Conservation (phyloP, 2,113 vertebrate genomes). For the Elaphurus davidianus region DNA sequence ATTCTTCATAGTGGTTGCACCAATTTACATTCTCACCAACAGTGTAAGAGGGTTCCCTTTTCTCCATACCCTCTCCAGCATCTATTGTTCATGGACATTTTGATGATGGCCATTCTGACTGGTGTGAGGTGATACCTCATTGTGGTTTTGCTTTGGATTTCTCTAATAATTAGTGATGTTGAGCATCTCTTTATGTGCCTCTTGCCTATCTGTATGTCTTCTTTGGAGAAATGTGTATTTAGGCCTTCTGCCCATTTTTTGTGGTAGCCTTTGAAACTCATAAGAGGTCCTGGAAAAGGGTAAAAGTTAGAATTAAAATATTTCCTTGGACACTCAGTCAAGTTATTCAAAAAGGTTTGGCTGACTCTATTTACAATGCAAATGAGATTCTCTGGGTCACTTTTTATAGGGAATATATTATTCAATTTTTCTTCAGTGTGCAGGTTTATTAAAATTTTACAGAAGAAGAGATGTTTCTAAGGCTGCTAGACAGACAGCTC, state of each 20-base stretch:
- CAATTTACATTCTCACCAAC: background rate
- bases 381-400: background rate
- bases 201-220: background rate
- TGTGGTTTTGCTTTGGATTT: background rate
- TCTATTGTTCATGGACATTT: background rate
- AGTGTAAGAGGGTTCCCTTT: background rate
- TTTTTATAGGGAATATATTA: background rate
- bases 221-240: background rate
- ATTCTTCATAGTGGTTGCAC: background rate
- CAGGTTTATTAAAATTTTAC: background rate
- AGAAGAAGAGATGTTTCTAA: background rate
- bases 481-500: background rate
- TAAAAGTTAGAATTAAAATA: background rate
- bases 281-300: background rate
- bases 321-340: background rate
- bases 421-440: background rate
- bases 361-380: background rate
- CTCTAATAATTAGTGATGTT: background rate
- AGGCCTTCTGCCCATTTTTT: background rate
- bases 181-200: background rate
- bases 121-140: background rate
- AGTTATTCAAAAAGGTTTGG: background rate
- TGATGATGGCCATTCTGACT: background rate
- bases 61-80: background rate
- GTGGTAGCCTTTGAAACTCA: background rate